Evolutionary conservation across 1,140 invertebrate species (phyloP), one percentile per base, ranked within the genome.

Genomic region (Drosophila virilis): DNA sequence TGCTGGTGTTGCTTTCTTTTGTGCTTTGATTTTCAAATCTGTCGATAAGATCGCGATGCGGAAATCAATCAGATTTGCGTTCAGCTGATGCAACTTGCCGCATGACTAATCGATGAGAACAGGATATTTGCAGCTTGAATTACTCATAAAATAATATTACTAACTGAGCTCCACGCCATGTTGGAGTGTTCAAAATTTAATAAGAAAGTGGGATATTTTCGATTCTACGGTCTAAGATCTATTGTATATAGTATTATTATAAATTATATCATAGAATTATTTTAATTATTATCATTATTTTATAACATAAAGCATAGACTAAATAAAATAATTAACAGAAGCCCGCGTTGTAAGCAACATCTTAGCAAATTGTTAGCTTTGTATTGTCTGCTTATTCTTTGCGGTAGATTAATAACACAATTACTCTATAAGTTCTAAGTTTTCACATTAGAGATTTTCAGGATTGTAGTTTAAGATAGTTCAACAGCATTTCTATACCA

Each of bases 1-100:
- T 50, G 46, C 54, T 57, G 68, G 62, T 82, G 70, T 78, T 74
- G 72, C 80, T 84, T 84, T 80, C 80, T 84, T 84, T 83, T 68
- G 33, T 45, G 13, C 32, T 48, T 48, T 28, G 22, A 28, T 28
- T 28, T 28, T 28, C 22, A 28, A 64, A 35, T 52, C 45, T 37
- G 61, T 35, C 38, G 61, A 54, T 45, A 35, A 51, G 55, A 43
- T 60, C 48, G 13, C 46, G 32, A 69, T 80, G 80, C 80, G 80
- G 80, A 84, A 79, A 80, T 81, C 50, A 68, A 73, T 73, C 64
- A 73, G 37, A 59, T 46, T 15, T 54, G 35, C 22, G 22, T 65
- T 48, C 51, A 48, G 51, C 15, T 65, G 35, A 65, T 48, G 42
- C 55, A 57, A 15, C 33, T 57, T 55, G 38, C 32, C 40, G 22